A percentile compares a stretch with the other conserved stretches of the same genome.
Evolutionary conservation across 1,140 invertebrate species (phyloP).

Genomic region (Panagrolaimus sp.): DNA sequence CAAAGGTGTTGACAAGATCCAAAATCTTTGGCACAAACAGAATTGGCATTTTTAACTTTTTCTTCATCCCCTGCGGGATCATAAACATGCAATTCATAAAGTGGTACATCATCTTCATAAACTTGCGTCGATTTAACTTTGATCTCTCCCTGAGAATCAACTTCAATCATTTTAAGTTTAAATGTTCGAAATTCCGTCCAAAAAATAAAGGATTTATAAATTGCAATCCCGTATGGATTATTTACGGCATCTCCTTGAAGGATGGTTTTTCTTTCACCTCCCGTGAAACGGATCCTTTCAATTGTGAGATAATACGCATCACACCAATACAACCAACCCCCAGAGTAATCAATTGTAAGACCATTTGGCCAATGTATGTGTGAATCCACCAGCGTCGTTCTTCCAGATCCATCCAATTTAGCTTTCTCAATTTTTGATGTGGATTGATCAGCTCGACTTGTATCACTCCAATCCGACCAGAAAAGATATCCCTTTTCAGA

Average conservation of each 20-base stretch:
- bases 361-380: slow-evolving; percentile 14
- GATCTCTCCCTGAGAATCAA: neutral
- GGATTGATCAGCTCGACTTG: neutral
- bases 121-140: neutral
- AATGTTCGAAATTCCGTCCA: neutral
- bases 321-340: slow-evolving; percentile 17
- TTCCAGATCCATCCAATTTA: neutral
- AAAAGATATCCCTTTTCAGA: neutral
- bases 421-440: slow-evolving; percentile 8
- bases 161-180: neutral
- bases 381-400: neutral
- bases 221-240: neutral
- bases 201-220: neutral
- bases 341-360: neutral
- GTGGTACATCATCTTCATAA: neutral
- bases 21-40: too few relatives aligned
- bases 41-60: too few relatives aligned
- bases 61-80: too few relatives aligned
- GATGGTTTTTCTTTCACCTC: neutral
- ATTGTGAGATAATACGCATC: slow-evolving; percentile 14
- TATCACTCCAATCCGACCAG: slow-evolving; percentile 13
- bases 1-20: too few relatives aligned
- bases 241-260: neutral
- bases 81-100: too few relatives aligned
- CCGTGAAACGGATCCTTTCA: slow-evolving; percentile 15